Evolutionary conservation across 1,140 invertebrate species (phyloP).

Genomic region (Tetramorium parvispinum): DNA sequence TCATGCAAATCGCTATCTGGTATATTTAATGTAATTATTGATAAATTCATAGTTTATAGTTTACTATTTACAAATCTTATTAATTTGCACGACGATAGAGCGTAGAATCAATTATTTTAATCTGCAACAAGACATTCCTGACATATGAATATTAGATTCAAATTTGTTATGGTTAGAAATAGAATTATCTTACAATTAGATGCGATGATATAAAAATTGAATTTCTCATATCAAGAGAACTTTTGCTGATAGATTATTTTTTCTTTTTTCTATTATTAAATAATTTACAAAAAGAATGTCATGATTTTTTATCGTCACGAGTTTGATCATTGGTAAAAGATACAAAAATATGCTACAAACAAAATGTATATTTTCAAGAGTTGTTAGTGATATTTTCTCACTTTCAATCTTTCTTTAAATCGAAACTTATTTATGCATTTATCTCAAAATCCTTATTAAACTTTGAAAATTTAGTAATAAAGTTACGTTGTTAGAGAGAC

Average conservation of each 20-base stretch:
- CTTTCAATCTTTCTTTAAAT: neutral
- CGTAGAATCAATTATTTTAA: conserved; percentile 26
- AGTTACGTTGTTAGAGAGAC: conserved; percentile 11
- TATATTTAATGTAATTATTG: conserved; percentile 27
- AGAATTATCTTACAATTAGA: conserved; percentile 7
- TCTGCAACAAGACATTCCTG: conserved; percentile 41
- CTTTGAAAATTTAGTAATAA: conserved; percentile 8
- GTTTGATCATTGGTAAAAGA: neutral
- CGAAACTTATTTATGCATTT: neutral
- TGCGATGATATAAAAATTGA: neutral
- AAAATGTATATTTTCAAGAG: neutral
- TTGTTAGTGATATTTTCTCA: neutral
- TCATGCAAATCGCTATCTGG: conserved; percentile 54
- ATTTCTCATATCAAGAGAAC: neutral
- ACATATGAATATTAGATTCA: conserved; percentile 39
- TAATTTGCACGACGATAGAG: conserved; percentile 13
- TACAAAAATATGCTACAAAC: neutral
- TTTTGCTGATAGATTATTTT: neutral
- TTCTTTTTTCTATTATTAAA: conserved; percentile 2
- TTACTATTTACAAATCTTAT: conserved; percentile 30
- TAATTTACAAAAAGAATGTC: conserved; percentile 35
- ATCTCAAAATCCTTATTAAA: neutral
- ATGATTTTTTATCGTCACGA: conserved; percentile 11
- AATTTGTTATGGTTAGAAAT: conserved; percentile 29
- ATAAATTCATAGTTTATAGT: conserved; percentile 20